A percentile compares a stretch with the other conserved stretches of the same genome.
Evolutionary conservation across 2,888 invertebrate species (phyloP).

Genomic region (Pherbina coryleti): DNA sequence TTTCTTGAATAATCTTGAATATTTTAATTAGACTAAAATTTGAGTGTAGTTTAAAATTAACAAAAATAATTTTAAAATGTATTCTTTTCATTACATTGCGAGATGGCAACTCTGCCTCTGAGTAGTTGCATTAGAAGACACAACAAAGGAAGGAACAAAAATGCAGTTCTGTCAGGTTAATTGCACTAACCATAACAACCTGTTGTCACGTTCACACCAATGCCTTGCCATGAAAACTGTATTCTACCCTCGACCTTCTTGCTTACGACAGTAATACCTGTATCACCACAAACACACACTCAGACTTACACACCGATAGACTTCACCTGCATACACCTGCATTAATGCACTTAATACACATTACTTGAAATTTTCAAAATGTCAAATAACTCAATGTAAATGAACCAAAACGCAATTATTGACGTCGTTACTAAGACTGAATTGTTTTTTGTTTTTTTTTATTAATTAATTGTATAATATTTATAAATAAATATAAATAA

Average conservation of each 20-base stretch:
- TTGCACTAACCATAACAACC: too few species aligned
- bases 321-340: not conserved
- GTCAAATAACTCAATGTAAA: not conserved
- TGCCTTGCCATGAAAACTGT: not conserved
- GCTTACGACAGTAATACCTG: not conserved
- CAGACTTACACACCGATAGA: not conserved
- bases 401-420: not conserved
- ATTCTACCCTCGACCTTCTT: not conserved
- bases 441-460: not conserved
- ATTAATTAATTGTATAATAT: conserved; percentile 16
- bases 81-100: too few species aligned
- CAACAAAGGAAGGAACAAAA: too few species aligned
- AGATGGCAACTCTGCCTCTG: too few species aligned
- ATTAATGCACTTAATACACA: not conserved
- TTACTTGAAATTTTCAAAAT: not conserved
- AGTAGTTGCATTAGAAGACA: too few species aligned
- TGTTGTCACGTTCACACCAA: not conserved
- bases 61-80: too few species aligned
- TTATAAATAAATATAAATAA: not conserved
- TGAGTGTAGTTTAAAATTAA: too few species aligned
- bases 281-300: too few species aligned
- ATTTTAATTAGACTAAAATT: too few species aligned
- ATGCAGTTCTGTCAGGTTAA: too few species aligned
- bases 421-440: not conserved
- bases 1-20: too few species aligned